Conservation (phyloP, 2,113 vertebrate genomes). For the Sebastes schlegelii region DNA sequence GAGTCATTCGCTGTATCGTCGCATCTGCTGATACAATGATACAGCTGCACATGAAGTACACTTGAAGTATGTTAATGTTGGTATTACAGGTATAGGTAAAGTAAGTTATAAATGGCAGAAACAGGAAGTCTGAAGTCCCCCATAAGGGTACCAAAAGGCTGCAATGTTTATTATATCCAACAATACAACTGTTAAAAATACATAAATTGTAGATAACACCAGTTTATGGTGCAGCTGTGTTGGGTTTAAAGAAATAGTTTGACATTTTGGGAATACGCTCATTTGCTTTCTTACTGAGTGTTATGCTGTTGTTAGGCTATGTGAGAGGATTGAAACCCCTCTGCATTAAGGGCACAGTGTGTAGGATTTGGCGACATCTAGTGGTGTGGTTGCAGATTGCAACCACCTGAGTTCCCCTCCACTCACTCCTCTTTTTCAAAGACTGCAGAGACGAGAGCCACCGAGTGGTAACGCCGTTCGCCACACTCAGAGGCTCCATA, state of each 20-base stretch:
- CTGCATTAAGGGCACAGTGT: too few species aligned
- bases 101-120: not conserved
- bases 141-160: not conserved
- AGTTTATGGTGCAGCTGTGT: not conserved
- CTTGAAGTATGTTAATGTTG: not conserved
- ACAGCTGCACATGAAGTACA: not conserved
- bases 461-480: too few species aligned
- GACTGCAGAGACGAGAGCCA: too few species aligned
- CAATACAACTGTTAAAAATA: not conserved
- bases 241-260: too few species aligned
- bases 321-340: not conserved
- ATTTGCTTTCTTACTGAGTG: not conserved
- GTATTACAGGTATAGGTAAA: not conserved
- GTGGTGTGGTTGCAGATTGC: too few species aligned
- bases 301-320: not conserved
- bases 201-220: not conserved
- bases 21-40: not conserved
- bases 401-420: too few species aligned
- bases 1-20: not conserved
- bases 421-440: too few species aligned
- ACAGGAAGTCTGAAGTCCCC: not conserved
- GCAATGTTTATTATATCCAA: constrained; percentile 2
- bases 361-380: too few species aligned
- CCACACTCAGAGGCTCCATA: too few species aligned
- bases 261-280: not conserved